Base-by-base conservation (phyloP, 2,888 invertebrate genomes). In the Ophion obscuratus region DNA sequence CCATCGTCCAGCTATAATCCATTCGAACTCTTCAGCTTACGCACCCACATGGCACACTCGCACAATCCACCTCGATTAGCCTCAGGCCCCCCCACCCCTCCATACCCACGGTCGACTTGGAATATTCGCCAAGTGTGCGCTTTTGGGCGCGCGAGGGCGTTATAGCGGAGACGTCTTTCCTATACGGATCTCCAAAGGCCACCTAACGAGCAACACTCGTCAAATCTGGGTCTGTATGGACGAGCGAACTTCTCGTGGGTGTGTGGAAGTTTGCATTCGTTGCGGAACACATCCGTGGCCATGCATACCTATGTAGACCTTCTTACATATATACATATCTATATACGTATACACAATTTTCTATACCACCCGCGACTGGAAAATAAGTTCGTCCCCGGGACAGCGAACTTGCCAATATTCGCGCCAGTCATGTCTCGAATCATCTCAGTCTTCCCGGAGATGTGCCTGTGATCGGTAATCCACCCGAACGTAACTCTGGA, bases 361-460 rank as follows among this genome's bases (percentile, higher is more conserved):
- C 89, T 87, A 87, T 78, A 78, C 83, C 66, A 85, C 61, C 77
- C 78, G 87, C 87, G 80, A 85, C 91, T 91, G 91, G 92, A 91
- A 91, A 91, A 89, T 89, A 89, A 89, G 89, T 89, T 88, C 66
- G 87, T 87, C 84, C 79, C 70, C 87, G 87, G 88, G 86, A 85
- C 88, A 85, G 87, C 88, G 88, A 90, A 88, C 87, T 90, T 88
- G 89, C 89, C 89, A 89, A 89, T 89, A 89, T 80, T 81, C 81
- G 75, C 89, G 89, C 88, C 88, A 87, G 87, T 85, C 88, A 86
- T 88, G 76, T 81, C 83, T 84, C 81, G 76, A 64, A 61, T 80
- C 88, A 88, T 89, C 90, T 91, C 93, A 93, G 93, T 93, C 91
- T 90, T 88, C 89, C 89, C 90, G 89, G 92, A 92, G 93, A 92